Evolutionary conservation across 2,888 invertebrate genomes (phyloP), one percentile per base, ranked within the genome.

Genomic region (Eulithis testata): DNA sequence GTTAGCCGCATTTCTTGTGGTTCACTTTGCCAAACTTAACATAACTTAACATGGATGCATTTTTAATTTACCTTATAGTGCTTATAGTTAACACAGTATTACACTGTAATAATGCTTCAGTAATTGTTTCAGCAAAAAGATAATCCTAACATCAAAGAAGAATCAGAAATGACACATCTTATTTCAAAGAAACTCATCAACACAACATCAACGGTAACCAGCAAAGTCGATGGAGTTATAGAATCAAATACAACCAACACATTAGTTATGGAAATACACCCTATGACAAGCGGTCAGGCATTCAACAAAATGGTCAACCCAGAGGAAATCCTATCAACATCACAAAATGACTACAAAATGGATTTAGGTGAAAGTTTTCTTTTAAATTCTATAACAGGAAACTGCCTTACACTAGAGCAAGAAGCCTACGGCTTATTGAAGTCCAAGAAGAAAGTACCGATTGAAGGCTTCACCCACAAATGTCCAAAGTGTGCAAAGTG

Each of bases 321-420:
- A 1, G 91, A 91, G 74, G 87, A 89, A 77, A 91, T 92, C 21
- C 69, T 91, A 47, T 84, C 91, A 4, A 90, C 86, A 0, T 70
- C 76, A 4, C 71, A 72, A n/a, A 71, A 80, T 27, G 72, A 75
- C 14, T 73, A 80, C 21, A 60, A 68, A 40, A 72, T 76, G 64
- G 77, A 83, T 4, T 84, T 80, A 43, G 76, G 81, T 55, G 85
- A 89, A 6, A 71, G 81, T 11, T 92, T 90, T 56, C 90, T 89
- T 75, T 73, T 93, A 0, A 93, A 93, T 71, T 92, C 92, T 2
- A 92, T 93, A 50, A 92, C 93, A 2, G 90, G 92, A 0, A 86
- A 92, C 63, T 81, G 87, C 3, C 68, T 91, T 37, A 83, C 92
- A 0, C 68, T 92, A 11, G 91, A 91, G 74, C 90, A 93, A 75